Evolutionary conservation across 2,113 vertebrate genomes (phyloP), one percentile per base, ranked within the genome.

Genomic region (Sula dactylatra): DNA sequence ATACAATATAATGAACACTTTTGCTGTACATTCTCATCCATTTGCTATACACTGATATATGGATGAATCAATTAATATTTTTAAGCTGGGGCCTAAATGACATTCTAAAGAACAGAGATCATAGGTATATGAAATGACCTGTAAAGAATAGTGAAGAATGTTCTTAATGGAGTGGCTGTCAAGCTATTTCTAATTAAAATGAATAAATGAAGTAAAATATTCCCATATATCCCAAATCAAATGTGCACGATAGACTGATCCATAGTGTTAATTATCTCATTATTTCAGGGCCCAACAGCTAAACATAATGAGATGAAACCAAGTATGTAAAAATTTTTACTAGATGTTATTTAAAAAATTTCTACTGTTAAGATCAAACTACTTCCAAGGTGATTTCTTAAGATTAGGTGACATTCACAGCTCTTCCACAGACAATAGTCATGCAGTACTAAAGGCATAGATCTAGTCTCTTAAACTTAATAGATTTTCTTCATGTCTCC

Each of bases 111-210:
- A 87, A 32, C 4, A 88, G 26, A 29, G 24, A 56, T 62, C 61
- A 59, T 10, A 71, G 26, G 45, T 73, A 69, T 47, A 82, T 58
- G 10, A 92, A 92, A 85, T 27, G 34, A 89, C 34, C 13, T 89
- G n/a, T 40, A 85, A 93, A 82, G 42, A 82, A 54, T 49, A 38
- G 16, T 71, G 26, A 94, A 89, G 18, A 93, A 77, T 64, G 17
- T 49, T 87, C 40, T 64, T 87, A 72, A 88, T 44, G 36, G 31
- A 62, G 40, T 49, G 45, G 13, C 9, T 82, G 16, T 92, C 70
- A 86, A 45, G 21, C 45, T 70, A 54, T 77, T 88, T 93, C 38
- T 88, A 84, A 91, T 96, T 76, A 67, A 93, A 95, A 81, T 88
- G 82, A 94, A 76, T 40, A 96, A 83, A 77, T 49, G 3, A 93